These are phyloP conservation scores for Idaea dimidiata DNA, from an alignment of 2,888 invertebrate species.

Conservation along the genomic window DNA sequence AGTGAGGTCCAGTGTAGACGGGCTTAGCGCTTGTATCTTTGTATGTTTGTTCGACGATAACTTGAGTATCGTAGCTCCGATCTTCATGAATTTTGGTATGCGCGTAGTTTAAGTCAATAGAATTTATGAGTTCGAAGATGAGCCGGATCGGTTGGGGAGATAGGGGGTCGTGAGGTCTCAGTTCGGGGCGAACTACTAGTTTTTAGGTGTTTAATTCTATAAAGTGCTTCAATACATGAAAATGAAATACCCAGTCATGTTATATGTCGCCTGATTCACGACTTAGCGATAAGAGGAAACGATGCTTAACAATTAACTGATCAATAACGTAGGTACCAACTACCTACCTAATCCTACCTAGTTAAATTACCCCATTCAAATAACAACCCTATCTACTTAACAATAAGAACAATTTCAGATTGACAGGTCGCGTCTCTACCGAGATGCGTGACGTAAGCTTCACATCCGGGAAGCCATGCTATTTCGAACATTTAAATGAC, in stretches of 20 bases:
- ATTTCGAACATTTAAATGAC: conserved; percentile 51
- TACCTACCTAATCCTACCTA: background rate
- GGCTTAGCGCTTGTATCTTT: too few species aligned
- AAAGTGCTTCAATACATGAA: background rate
- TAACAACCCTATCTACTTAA: conserved; percentile 35
- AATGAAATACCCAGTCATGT: background rate
- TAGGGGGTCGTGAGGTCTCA: too few species aligned
- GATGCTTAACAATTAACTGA: background rate
- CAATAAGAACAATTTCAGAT: conserved; percentile 48
- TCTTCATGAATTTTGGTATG: too few species aligned
- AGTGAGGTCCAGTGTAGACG: too few species aligned
- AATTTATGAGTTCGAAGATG: too few species aligned
- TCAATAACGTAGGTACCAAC: background rate
- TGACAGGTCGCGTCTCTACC: conserved; percentile 52
- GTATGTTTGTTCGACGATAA: too few species aligned
- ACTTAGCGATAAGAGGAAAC: conserved; percentile 3
- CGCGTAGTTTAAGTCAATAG: too few species aligned
- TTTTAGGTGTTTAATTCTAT: background rate
- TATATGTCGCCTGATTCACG: background rate
- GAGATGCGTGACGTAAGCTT: conserved; percentile 69
- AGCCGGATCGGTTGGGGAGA: too few species aligned
- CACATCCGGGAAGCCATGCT: conserved; percentile 76
- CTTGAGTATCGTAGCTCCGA: too few species aligned
- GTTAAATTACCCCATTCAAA: conserved; percentile 25
- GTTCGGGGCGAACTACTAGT: too few species aligned